Conservation (phyloP, 2,888 invertebrate genomes). For the Pheosia tremula region DNA sequence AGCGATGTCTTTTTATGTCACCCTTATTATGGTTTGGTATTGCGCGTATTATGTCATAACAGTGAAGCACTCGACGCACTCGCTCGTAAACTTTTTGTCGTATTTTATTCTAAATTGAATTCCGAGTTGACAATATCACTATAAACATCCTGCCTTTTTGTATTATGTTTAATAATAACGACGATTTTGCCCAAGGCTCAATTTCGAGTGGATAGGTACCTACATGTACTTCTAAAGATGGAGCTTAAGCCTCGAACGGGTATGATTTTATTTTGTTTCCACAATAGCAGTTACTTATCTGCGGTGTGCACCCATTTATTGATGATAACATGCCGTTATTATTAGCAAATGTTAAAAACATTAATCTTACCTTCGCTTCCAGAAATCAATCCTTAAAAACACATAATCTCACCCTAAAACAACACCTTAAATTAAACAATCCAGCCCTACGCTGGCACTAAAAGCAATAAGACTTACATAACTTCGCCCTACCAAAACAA, state of each 20-base stretch:
- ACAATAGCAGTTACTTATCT: background rate
- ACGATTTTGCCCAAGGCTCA: constrained; percentile 18
- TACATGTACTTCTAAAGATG: constrained; percentile 18
- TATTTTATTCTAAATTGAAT: constrained; percentile 78
- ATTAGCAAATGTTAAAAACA: background rate
- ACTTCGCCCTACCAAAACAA: constrained; percentile 82
- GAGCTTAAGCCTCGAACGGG: constrained; percentile 11
- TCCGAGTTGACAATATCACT: constrained; percentile 75
- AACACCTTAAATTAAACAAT: constrained; percentile 80
- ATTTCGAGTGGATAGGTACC: constrained; percentile 10
- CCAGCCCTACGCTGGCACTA: constrained; percentile 72
- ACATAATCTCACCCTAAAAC: constrained; percentile 50
- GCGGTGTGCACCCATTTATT: background rate
- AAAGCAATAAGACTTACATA: constrained; percentile 83
- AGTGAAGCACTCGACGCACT: constrained; percentile 71
- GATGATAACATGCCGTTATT: background rate
- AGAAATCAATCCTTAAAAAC: constrained; percentile 24
- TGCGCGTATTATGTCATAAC: constrained; percentile 84
- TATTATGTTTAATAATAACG: constrained; percentile 56
- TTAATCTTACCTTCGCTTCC: background rate
- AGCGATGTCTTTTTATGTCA: constrained; percentile 76
- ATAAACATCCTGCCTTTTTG: constrained; percentile 78
- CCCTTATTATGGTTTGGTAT: constrained; percentile 76
- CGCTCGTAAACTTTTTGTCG: constrained; percentile 66
- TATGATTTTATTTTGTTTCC: constrained; percentile 7